phyloP scores from a whole-genome alignment of 2,113 vertebrate species.

The Carassius auratus region DNA sequence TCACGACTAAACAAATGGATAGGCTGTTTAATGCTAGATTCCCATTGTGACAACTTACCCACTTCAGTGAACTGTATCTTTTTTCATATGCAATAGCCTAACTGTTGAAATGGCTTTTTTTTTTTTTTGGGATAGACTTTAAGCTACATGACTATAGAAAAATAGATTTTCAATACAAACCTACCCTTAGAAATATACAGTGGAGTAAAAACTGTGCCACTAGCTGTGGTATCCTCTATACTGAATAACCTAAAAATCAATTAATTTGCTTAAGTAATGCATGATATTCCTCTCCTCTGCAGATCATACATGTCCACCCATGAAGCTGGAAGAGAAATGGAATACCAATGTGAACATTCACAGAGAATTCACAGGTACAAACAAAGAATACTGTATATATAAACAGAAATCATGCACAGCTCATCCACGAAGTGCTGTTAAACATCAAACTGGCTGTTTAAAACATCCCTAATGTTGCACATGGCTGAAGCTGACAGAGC shows the following conservation, averaged over 20 bases:
- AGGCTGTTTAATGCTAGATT: background rate
- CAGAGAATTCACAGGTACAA: conserved; percentile 81
- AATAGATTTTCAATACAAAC: background rate
- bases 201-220: background rate
- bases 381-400: conserved; percentile 7
- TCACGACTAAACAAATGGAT: background rate
- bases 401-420: background rate
- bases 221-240: background rate
- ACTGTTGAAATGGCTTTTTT: background rate
- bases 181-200: background rate
- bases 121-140: background rate
- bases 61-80: background rate
- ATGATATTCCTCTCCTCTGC: conserved; percentile 33
- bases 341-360: conserved; percentile 73
- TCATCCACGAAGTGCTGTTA: background rate
- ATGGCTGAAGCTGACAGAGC: conserved; percentile 15
- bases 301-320: conserved; percentile 79
- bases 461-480: conserved; percentile 8
- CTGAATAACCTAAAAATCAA: background rate
- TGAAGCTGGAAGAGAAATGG: conserved; percentile 75
- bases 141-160: background rate
- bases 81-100: too few species aligned
- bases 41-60: background rate
- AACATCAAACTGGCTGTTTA: conserved; percentile 22
- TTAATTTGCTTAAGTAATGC: background rate